Percentiles rank a stretch among this genome's conserved stretches.
phyloP scores from a whole-genome alignment of 1,140 invertebrate genomes.

The Hermetia illucens region DNA sequence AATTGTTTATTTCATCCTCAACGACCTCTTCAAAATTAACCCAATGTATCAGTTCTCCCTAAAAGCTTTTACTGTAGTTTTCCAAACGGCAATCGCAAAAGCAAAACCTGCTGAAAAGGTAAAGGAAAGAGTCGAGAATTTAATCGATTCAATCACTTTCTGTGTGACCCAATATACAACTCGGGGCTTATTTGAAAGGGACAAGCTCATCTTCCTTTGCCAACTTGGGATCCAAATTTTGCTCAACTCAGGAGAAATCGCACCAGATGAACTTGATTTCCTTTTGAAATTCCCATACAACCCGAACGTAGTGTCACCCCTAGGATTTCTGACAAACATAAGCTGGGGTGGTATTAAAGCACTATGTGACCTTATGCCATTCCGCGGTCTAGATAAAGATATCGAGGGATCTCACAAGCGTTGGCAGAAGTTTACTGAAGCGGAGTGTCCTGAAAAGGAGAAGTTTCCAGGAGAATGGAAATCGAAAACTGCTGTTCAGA shows the following conservation, averaged over 20 bases:
- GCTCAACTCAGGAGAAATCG: conserved; percentile 50
- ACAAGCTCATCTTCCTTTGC: conserved; percentile 83
- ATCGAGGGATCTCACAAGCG: conserved; percentile 82
- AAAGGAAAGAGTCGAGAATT: conserved; percentile 53
- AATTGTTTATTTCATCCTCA: conserved; percentile 87
- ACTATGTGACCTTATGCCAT: conserved; percentile 63
- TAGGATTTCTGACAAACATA: conserved; percentile 70
- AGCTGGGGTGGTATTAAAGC: conserved; percentile 81
- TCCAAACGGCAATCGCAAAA: conserved; percentile 69
- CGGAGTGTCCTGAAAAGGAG: conserved; percentile 82
- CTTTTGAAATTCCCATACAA: conserved; percentile 63
- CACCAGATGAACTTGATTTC: conserved; percentile 68
- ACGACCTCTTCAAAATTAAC: conserved; percentile 86
- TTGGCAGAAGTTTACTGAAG: conserved; percentile 87
- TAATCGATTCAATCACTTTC: conserved; percentile 82
- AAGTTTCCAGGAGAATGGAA: conserved; percentile 96
- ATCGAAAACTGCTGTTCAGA: conserved; percentile 73
- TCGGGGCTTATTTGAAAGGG: conserved; percentile 80
- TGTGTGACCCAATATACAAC: conserved; percentile 78
- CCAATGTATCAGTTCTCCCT: conserved; percentile 94
- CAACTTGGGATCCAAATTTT: conserved; percentile 74
- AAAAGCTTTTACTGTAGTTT: conserved; percentile 88
- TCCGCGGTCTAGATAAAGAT: conserved; percentile 78
- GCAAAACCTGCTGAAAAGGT: conserved; percentile 54
- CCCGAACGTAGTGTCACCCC: conserved; percentile 53